Evolutionary conservation across 2,888 invertebrate genomes (phyloP).

Genomic region (Orgyia antiqua): DNA sequence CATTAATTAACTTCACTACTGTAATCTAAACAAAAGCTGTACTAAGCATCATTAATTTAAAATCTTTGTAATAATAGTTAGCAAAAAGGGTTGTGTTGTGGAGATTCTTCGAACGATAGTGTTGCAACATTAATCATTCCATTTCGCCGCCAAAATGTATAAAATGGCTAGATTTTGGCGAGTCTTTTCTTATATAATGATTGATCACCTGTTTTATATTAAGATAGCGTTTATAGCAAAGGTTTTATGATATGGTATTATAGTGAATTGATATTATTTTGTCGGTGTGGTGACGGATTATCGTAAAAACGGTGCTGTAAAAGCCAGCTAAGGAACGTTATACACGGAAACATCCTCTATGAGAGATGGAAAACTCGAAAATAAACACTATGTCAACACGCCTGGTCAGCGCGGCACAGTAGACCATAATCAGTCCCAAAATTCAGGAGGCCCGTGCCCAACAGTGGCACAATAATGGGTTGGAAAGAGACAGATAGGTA

Average conservation of each 20-base stretch:
- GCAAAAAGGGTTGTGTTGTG: constrained; percentile 15
- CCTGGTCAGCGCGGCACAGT: too few species aligned
- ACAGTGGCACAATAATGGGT: too few species aligned
- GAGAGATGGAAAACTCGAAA: too few species aligned
- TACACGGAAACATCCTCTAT: too few species aligned
- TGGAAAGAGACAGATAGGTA: too few species aligned
- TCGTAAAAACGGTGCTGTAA: too few species aligned
- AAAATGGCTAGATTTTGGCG: constrained; percentile 18
- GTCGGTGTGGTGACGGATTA: too few species aligned
- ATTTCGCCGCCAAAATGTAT: constrained; percentile 14
- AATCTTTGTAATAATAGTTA: constrained; percentile 40
- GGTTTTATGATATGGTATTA: background rate
- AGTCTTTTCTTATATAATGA: constrained; percentile 19
- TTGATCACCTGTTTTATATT: constrained; percentile 13
- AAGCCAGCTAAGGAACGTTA: too few species aligned
- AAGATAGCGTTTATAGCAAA: constrained; percentile 14
- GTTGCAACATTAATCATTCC: constrained; percentile 20
- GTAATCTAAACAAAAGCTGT: constrained; percentile 34
- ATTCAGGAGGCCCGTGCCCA: too few species aligned
- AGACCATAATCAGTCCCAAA: too few species aligned
- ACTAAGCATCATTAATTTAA: constrained; percentile 44
- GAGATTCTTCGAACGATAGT: constrained; percentile 22
- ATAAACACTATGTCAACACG: too few species aligned
- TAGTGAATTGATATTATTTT: too few species aligned
- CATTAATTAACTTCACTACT: constrained; percentile 37